Conservation (phyloP, 2,113 vertebrate species). For the Muntiacus reevesi region DNA sequence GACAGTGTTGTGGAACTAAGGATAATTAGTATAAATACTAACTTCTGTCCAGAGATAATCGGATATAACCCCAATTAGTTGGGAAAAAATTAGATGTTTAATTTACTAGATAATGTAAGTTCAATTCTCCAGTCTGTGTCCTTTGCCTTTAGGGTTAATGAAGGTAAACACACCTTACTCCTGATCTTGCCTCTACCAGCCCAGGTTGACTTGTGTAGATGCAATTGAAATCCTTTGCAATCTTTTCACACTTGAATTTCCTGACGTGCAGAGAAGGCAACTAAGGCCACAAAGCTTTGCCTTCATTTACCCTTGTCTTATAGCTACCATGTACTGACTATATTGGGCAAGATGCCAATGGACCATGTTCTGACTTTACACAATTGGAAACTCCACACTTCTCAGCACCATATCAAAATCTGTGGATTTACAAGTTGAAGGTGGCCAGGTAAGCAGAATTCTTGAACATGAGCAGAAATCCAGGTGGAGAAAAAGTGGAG, state of each 20-base stretch:
- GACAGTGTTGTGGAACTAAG: neutral
- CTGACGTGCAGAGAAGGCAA: neutral
- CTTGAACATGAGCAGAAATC: neutral
- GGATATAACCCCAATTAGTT: neutral
- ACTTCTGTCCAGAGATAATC: neutral
- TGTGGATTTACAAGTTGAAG: neutral
- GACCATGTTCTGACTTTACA: neutral
- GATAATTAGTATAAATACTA: neutral
- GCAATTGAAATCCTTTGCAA: neutral
- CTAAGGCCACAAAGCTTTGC: neutral
- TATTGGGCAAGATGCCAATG: neutral
- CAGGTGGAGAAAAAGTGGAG: neutral
- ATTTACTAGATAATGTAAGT: neutral
- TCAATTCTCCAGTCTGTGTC: neutral
- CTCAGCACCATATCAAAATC: neutral
- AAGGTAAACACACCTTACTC: neutral
- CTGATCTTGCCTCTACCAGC: neutral
- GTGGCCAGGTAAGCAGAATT: neutral
- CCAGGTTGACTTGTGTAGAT: neutral
- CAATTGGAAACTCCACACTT: neutral
- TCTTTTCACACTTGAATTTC: neutral
- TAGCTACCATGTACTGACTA: neutral
- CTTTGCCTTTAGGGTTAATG: neutral
- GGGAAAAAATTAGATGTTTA: neutral
- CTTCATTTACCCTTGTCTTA: neutral